Evolutionary conservation across 1,140 invertebrate species (phyloP), one percentile per base, ranked within the genome.

Genomic region (Sogatella furcifera): DNA sequence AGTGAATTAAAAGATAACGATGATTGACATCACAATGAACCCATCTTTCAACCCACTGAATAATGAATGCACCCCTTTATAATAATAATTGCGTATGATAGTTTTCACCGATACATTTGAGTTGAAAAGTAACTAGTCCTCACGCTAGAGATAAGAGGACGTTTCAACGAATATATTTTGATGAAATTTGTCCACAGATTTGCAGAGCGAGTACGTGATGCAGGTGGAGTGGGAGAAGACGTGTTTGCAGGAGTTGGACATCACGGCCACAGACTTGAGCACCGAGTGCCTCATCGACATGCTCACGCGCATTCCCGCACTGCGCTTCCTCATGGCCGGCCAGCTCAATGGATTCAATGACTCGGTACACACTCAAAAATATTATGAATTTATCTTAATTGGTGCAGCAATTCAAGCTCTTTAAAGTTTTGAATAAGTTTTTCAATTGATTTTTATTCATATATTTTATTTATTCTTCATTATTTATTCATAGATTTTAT

Each of bases 171-270:
- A 15, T 46, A 46, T 46, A 15, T 46, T 46, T 5, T 46, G 43
- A n/a, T n/a, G n/a, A n/a, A n/a, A n/a, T n/a, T n/a, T 63, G 58
- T 24, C 71, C 74, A 49, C 70, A 93, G 90, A 85, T 74, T 77
- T 97, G 0, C 84, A 89, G 69, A 93, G 91, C 68, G 90, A 96
- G 61, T 81, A 93, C 71, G 86, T 98, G 22, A 89, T 89, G 84
- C 85, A 89, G 73, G 93, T 97, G 0, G 95, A 98, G 69, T 99
- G 97, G 97, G 95, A 99, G 70, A 96, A 97, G 70, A 90, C 91
- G 0, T 83, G 84, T 0, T 74, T 99, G 43, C 90, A 92, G 73
- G 97, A 99, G 74, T 70, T 99, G 60, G 97, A 99, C 69, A 88
- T 99, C 28, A 96, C 93, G 0, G 97, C 91, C 0, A 99, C 96